Evolutionary conservation across 2,888 invertebrate genomes (phyloP).

Genomic region (Ormia ochracea): DNA sequence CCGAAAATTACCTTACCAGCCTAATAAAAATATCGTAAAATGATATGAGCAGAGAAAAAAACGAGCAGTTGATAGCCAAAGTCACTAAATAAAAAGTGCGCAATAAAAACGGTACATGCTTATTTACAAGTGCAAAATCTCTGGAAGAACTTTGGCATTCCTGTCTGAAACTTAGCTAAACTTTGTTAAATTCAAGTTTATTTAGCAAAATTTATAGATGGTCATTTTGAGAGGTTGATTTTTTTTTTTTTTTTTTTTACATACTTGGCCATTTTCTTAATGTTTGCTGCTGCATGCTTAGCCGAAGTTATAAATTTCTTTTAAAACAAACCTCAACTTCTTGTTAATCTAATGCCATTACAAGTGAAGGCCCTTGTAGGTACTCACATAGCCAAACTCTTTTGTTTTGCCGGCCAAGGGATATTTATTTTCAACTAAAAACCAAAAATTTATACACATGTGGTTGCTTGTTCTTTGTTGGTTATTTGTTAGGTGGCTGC

Average conservation of each 20-base stretch:
- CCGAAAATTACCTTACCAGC: slow-evolving; percentile 64
- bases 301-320: slow-evolving; percentile 60
- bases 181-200: slow-evolving; percentile 48
- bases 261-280: background rate
- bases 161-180: slow-evolving; percentile 23
- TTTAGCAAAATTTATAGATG: slow-evolving; percentile 61
- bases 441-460: slow-evolving; percentile 59
- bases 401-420: slow-evolving; percentile 11
- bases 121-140: slow-evolving; percentile 6
- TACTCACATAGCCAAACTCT: background rate
- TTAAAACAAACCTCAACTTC: slow-evolving; percentile 59
- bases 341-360: slow-evolving; percentile 33
- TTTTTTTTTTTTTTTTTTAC: too few species aligned
- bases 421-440: slow-evolving; percentile 10
- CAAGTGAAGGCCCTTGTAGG: background rate
- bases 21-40: slow-evolving; percentile 66
- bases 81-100: slow-evolving; percentile 43
- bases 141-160: slow-evolving; percentile 47
- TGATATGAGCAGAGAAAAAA: slow-evolving; percentile 15
- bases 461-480: slow-evolving; percentile 35
- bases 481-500: slow-evolving; percentile 9
- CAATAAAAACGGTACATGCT: slow-evolving; percentile 54
- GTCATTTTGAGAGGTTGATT: slow-evolving; percentile 53
- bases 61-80: slow-evolving; percentile 9
- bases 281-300: background rate